Evolutionary conservation across 2,113 vertebrate species (phyloP), one percentile per base, ranked within the genome.

Genomic region (Anseranas semipalmata): DNA sequence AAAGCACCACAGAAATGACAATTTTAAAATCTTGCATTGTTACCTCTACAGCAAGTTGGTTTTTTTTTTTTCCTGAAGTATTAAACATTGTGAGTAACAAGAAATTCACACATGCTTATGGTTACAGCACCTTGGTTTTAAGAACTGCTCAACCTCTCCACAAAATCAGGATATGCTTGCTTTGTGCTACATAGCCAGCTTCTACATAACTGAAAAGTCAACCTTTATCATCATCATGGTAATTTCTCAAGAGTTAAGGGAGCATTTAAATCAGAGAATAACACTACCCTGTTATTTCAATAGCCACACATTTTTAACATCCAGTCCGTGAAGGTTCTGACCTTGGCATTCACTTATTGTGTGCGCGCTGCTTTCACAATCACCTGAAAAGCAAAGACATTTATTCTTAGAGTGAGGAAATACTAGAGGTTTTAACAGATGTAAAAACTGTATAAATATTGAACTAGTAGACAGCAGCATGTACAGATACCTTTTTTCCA

Each of bases 281-380:
- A 71, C 63, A 52, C 4, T 15, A 59, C 20, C 12, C 35, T 52
- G 10, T 39, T 85, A 52, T 43, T 79, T 91, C 27, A 71, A 77
- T 4, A 72, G 9, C 35, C 37, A 70, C 32, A 60, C 6, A 25
- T 37, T 76, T 32, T 7, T 32, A 53, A 83, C 25, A 60, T 30
- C n/a, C 28, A 39, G 9, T 25, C n/a, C 28, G 27, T 39, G 2
- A 35, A 43, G 16, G 10, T 56, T 66, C 68, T 93, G 88, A 74
- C 94, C 93, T 96, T 87, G 83, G 68, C 87, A 87, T 82, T 55
- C 74, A 79, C 63, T 15, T 66, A 83, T n/a, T 90, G 73, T 94
- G n/a, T 83, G 77, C 66, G 63, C 91, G 15, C 25, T 93, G 45
- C 35, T 90, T 84, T 96, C 93, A 55, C 77, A 86, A 56, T 85